Conservation (phyloP, 1,140 invertebrate species). For the Sarcophaga peregrina region DNA sequence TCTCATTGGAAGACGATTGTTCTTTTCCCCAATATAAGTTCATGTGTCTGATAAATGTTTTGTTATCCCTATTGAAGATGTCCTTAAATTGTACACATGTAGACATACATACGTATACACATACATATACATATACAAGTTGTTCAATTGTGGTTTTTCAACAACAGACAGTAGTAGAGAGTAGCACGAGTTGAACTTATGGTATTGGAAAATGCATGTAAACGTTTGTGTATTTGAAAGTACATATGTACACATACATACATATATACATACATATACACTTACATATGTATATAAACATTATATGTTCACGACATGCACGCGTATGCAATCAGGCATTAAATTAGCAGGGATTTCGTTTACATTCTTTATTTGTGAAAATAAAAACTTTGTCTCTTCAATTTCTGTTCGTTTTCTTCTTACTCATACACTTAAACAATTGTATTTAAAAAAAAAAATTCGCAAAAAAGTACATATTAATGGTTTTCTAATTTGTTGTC, state of each 20-base stretch:
- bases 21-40: background rate
- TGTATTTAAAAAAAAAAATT: background rate
- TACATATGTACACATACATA: background rate
- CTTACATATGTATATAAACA: background rate
- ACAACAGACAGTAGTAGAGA: background rate
- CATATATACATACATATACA: background rate
- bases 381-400: conserved; percentile 16
- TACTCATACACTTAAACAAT: background rate
- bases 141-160: conserved; percentile 20
- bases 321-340: conserved; percentile 20
- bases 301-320: conserved; percentile 24
- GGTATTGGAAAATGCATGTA: no score
- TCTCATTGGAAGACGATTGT: background rate
- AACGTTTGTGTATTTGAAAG: no score
- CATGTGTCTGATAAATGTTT: background rate
- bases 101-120: no score
- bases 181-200: no score
- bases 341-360: conserved; percentile 19
- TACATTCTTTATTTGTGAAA: background rate
- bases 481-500: conserved; percentile 16
- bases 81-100: conserved; percentile 3
- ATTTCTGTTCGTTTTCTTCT: background rate
- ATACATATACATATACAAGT: background rate
- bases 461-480: background rate
- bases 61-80: conserved; percentile 15